These are phyloP conservation scores for Lottia gigantea DNA, from an alignment of 2,888 invertebrate genomes.

Conservation along the genomic window DNA sequence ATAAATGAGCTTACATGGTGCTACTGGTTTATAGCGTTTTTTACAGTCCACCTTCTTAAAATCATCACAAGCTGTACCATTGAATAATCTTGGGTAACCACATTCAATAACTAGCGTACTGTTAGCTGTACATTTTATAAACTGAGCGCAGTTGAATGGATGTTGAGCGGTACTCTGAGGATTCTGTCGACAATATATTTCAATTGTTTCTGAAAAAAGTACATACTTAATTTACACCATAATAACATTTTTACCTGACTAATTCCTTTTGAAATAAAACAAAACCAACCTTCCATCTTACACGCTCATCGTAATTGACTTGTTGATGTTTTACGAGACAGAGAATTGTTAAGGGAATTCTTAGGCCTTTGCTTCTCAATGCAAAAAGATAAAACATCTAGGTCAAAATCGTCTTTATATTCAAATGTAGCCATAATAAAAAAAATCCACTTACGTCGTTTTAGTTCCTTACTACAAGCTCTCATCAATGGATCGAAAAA, in stretches of 20 bases:
- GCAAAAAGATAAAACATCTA: too few relatives aligned
- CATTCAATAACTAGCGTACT: neutral
- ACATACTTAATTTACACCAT: too few relatives aligned
- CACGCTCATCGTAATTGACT: too few relatives aligned
- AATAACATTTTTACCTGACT: too few relatives aligned
- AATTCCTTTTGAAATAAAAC: too few relatives aligned
- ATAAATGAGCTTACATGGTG: conserved; percentile 24
- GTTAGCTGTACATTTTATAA: neutral
- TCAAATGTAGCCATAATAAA: too few relatives aligned
- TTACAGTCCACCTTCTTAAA: conserved; percentile 22
- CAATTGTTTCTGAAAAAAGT: neutral
- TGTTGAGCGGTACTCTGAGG: neutral
- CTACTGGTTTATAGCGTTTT: conserved; percentile 10
- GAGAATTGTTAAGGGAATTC: too few relatives aligned
- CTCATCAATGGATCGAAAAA: neutral
- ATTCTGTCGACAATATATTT: neutral
- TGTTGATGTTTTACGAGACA: too few relatives aligned
- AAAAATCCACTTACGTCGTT: neutral
- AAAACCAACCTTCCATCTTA: too few relatives aligned
- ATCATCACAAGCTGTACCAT: conserved; percentile 1
- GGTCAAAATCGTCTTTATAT: too few relatives aligned
- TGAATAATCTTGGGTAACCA: neutral
- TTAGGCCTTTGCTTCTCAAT: too few relatives aligned
- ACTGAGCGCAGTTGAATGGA: conserved; percentile 1
- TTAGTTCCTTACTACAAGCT: neutral